phyloP scores from a whole-genome alignment of 2,797 vertebrate genomes.

The Mormyrops attenuatus region DNA sequence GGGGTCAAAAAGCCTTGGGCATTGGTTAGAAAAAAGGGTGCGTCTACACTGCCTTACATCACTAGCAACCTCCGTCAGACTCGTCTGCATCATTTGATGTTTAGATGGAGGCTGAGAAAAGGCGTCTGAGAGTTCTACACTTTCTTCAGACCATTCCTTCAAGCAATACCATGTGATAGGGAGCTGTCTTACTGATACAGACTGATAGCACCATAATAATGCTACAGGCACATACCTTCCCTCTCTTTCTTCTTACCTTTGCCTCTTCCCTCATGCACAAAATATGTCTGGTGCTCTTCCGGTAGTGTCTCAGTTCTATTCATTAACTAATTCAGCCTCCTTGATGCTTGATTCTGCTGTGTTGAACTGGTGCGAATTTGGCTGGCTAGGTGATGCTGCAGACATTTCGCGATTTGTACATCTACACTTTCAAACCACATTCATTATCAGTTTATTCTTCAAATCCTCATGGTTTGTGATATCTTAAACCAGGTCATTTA shows the following conservation, averaged over 20 bases:
- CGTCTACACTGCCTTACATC: neutral
- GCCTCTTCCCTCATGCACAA: neutral
- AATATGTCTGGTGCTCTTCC: neutral
- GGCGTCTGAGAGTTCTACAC: neutral
- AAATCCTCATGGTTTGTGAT: neutral
- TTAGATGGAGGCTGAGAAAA: neutral
- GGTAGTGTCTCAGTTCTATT: neutral
- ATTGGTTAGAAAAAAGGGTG: neutral
- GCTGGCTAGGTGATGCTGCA: neutral
- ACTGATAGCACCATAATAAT: neutral
- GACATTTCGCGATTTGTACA: neutral
- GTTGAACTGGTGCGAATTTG: neutral
- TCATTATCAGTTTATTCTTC: neutral
- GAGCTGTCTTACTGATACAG: neutral
- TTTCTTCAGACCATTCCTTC: neutral
- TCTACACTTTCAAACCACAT: neutral
- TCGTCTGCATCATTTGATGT: neutral
- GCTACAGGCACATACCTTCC: neutral
- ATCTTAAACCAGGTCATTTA: neutral
- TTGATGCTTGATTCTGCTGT: neutral
- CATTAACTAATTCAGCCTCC: neutral
- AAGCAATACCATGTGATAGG: neutral
- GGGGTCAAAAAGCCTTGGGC: neutral
- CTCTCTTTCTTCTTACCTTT: neutral
- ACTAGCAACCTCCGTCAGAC: neutral